Conservation (phyloP, 1,140 invertebrate species). For the Penaeus vannamei region DNA sequence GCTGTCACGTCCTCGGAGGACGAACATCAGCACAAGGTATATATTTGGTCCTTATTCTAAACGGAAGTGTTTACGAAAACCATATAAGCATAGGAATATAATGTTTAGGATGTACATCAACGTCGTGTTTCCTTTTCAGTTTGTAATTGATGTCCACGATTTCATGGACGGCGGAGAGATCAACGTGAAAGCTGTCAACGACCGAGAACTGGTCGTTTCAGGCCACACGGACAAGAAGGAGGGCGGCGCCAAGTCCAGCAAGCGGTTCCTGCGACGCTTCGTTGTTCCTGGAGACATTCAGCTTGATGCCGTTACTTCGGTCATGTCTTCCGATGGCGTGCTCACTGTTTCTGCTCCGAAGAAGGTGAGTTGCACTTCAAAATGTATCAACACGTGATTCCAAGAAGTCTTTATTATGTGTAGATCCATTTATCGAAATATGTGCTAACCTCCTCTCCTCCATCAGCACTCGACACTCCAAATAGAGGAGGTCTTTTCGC, state of each 20-base stretch:
- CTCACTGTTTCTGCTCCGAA: conserved; percentile 71
- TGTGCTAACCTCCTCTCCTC: too few species aligned
- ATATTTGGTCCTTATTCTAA: neutral
- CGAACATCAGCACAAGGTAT: conserved; percentile 12
- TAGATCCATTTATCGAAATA: too few species aligned
- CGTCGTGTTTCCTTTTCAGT: conserved; percentile 1
- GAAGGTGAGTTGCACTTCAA: neutral
- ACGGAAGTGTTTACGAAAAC: neutral
- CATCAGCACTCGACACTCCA: too few species aligned
- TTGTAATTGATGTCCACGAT: conserved; percentile 57
- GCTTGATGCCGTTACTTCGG: conserved; percentile 76
- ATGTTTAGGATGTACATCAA: neutral
- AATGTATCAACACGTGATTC: too few species aligned
- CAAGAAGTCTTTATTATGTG: too few species aligned
- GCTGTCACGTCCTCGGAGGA: conserved; percentile 14
- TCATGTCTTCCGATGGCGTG: conserved; percentile 55
- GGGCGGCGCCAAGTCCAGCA: conserved; percentile 69
- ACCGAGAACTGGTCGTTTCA: conserved; percentile 47
- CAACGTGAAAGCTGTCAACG: conserved; percentile 45
- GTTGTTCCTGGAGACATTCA: conserved; percentile 78
- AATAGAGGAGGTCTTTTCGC: too few species aligned
- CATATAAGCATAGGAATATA: neutral
- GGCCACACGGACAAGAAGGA: conserved; percentile 4
- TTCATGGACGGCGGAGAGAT: conserved; percentile 48
- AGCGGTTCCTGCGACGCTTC: conserved; percentile 84